Base-by-base conservation (phyloP, 2,797 vertebrate genomes). In the Crenuchus spilurus region DNA sequence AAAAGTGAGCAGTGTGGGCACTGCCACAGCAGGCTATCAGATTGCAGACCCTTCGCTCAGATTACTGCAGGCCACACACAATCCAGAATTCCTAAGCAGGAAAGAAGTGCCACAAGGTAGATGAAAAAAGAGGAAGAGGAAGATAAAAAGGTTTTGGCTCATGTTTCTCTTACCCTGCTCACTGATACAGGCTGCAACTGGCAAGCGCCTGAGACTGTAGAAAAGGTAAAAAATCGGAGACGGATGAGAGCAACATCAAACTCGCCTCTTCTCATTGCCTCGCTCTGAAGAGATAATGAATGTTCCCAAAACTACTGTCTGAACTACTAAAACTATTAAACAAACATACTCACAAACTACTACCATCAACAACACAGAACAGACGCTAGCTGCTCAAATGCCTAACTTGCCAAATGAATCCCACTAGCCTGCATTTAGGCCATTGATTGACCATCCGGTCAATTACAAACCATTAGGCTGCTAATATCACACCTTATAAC, bases 171-270 rank as follows among this genome's bases (percentile, higher is more conserved):
- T 92, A 92, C 90, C 90, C 83, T 87, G 70, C 55, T 80, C 70
- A 92, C 85, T 37, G 72, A 80, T 46, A 91, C 80, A 14, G 88
- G 89, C 74, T 85, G 75, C 37, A 91, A 80, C 75, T 39, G 39
- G 0, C 73, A 64, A 41, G 80, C 80, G 24, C 70, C 75, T 0
- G 70, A 72, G 1, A 85, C 78, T 35, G 82, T 75, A 1, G 84
- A 82, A 74, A 84, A 90, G 49, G 83, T 87, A 72, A 85, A 92
- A 82, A 92, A 90, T 67, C 87, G 78, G 51, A 93, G 69, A 49
- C 86, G 85, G 49, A 93, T 78, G 39, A 87, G 77, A 42, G 86
- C 84, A 16, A 87, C 55, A 11, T 83, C 84, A 42, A 73, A 54
- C 24, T 68, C 41, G 44, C 68, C 64, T 46, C 63, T 85, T 72